Evolutionary conservation across 2,888 invertebrate species (phyloP).

Genomic region (Stenichneumon culpator): DNA sequence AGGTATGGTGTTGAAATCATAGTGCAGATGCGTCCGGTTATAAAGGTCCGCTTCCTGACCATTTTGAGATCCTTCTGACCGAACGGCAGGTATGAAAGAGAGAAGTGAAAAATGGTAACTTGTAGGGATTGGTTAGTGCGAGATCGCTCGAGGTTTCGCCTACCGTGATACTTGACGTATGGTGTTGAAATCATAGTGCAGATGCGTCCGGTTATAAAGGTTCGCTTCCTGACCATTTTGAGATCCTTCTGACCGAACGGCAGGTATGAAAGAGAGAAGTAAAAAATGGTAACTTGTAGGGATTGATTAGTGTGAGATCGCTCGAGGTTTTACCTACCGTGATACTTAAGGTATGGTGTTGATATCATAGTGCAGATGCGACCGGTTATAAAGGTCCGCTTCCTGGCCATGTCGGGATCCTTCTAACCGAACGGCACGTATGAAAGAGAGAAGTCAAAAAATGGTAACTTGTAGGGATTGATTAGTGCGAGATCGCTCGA

Average conservation of each 20-base stretch:
- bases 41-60: too few relatives aligned
- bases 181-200: neutral
- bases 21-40: neutral
- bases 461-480: neutral
- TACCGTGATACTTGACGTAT: neutral
- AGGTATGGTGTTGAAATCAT: too few relatives aligned
- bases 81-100: neutral
- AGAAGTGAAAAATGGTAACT: neutral
- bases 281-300: neutral
- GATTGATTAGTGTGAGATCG: neutral
- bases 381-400: too few relatives aligned
- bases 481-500: neutral
- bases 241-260: slow-evolving; percentile 21
- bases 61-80: neutral
- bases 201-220: too few relatives aligned
- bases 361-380: neutral
- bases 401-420: neutral
- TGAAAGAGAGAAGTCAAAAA: neutral
- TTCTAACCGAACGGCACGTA: neutral
- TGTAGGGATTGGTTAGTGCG: neutral
- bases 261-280: slow-evolving; percentile 17
- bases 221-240: too few relatives aligned
- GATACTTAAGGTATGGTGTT: too few relatives aligned
- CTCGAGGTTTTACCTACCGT: neutral
- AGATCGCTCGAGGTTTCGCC: neutral